Conservation (phyloP, 2,797 vertebrate genomes). For the Anguilla megastoma region DNA sequence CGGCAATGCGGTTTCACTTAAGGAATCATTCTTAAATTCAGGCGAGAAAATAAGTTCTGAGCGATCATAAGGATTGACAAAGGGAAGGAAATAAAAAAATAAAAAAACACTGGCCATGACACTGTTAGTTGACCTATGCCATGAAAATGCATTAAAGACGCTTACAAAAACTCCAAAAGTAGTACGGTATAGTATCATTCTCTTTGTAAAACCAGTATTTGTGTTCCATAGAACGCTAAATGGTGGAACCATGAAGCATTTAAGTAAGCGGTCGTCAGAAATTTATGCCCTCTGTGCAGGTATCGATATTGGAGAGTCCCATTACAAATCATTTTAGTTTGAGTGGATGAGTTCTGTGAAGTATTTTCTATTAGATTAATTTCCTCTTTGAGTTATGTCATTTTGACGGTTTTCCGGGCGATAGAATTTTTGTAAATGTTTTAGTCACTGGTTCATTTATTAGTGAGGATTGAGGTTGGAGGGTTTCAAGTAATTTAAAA, state of each 20-base stretch:
- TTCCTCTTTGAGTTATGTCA: neutral
- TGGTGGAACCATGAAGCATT: neutral
- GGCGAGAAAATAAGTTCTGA: neutral
- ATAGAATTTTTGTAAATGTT: neutral
- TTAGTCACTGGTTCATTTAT: neutral
- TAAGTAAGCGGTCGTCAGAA: neutral
- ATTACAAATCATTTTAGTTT: neutral
- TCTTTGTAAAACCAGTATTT: neutral
- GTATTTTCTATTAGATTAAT: neutral
- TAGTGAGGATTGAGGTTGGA: neutral
- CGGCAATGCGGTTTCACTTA: neutral
- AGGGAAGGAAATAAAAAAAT: neutral
- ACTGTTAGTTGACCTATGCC: neutral
- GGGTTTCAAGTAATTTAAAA: too few species aligned
- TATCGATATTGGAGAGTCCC: neutral
- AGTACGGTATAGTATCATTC: neutral
- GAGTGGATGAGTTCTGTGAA: neutral
- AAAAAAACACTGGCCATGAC: neutral
- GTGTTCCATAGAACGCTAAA: neutral
- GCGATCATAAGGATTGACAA: neutral
- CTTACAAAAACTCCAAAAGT: neutral
- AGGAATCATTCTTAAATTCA: neutral
- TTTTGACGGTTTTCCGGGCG: neutral
- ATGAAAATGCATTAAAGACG: neutral
- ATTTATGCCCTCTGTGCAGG: neutral